These are phyloP conservation scores for Psittacula cyanocephala DNA, from an alignment of 2,113 vertebrate species.

Conservation along the genomic window DNA sequence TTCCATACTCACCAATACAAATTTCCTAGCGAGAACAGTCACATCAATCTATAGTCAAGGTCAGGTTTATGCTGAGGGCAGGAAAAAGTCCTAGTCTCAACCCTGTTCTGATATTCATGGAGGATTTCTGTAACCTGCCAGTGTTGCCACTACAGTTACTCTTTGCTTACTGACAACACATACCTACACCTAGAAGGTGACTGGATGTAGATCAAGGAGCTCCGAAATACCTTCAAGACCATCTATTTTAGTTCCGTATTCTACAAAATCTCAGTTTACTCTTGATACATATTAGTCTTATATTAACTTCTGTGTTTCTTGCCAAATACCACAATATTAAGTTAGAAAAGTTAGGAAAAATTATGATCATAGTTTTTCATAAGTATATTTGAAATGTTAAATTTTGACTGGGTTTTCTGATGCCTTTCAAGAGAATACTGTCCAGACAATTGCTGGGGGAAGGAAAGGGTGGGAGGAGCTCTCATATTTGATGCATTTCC, in stretches of 20 bases:
- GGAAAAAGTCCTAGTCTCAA: not conserved
- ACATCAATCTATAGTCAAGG: not conserved
- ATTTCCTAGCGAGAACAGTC: not conserved
- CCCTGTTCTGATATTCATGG: not conserved
- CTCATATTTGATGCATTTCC: not conserved
- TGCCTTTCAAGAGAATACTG: not conserved
- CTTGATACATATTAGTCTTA: not conserved
- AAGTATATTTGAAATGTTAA: not conserved
- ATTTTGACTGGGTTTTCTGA: not conserved
- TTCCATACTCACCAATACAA: not conserved
- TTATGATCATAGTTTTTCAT: not conserved
- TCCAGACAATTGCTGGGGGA: not conserved
- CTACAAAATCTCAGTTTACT: not conserved
- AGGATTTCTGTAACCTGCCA: not conserved
- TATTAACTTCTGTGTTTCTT: not conserved
- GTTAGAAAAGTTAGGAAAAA: not conserved
- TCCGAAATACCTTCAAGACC: not conserved
- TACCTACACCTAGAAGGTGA: not conserved
- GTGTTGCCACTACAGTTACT: not conserved
- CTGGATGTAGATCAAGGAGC: not conserved
- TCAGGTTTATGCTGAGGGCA: not conserved
- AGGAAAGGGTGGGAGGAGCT: not conserved
- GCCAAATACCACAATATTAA: not conserved
- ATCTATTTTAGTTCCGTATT: not conserved
- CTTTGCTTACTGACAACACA: not conserved